Conservation (phyloP, 1,140 invertebrate genomes). For the Calosoma granatense region DNA sequence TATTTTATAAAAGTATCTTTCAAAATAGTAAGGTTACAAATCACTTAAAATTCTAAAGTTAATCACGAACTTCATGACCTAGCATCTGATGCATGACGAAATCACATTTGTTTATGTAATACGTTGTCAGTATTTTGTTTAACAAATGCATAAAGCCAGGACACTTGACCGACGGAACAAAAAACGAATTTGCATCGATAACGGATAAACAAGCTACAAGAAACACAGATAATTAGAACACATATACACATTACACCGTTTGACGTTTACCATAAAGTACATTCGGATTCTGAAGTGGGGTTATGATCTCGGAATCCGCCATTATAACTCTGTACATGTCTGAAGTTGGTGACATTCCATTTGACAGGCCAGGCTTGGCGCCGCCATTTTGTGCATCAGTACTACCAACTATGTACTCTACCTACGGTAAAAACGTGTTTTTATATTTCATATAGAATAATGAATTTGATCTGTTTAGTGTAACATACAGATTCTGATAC, state of each 20-base stretch:
- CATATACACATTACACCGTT: neutral
- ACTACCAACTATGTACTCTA: neutral
- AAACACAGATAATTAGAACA: neutral
- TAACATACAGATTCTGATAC: neutral
- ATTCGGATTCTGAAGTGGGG: neutral
- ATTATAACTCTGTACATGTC: neutral
- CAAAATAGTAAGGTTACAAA: no score
- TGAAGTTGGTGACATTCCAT: neutral
- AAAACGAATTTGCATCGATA: neutral
- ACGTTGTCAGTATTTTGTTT: neutral
- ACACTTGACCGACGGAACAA: neutral
- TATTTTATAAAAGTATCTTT: no score
- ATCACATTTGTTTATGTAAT: conserved; percentile 3
- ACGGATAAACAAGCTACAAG: conserved; percentile 1
- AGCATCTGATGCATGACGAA: neutral
- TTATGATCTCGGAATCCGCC: neutral
- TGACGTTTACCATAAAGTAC: neutral
- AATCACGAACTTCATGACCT: neutral
- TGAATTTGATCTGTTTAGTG: neutral
- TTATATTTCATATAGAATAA: neutral
- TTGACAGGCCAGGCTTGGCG: neutral
- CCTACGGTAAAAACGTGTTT: neutral
- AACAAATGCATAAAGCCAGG: neutral
- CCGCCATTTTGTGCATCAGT: neutral
- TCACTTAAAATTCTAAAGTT: no score